phyloP scores from a whole-genome alignment of 1,140 invertebrate species.

The Pentalonia nigronervosa region DNA sequence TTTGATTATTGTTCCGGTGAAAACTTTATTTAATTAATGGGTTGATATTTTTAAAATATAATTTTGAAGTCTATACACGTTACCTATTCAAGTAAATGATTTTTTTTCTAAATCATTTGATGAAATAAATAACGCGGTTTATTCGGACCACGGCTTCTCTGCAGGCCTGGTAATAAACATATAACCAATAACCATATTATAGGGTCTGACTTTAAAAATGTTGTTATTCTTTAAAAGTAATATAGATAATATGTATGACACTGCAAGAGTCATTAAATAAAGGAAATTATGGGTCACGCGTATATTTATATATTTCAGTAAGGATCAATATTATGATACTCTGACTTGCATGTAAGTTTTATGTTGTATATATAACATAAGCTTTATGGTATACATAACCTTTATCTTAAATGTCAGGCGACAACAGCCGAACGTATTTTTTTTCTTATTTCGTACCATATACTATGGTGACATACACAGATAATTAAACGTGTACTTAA shows the following conservation, averaged over 20 bases:
- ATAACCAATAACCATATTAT: not conserved
- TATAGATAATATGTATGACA: not conserved
- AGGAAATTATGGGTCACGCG: not conserved
- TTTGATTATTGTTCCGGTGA: not conserved
- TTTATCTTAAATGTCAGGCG: constrained; percentile 52
- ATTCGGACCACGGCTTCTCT: not conserved
- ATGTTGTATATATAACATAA: constrained; percentile 46
- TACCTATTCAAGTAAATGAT: too few relatives aligned
- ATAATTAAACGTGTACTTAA: not conserved
- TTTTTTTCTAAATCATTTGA: not conserved
- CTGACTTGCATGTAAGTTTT: not conserved
- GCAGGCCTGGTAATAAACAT: not conserved
- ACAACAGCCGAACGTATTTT: constrained; percentile 28
- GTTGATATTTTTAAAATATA: too few relatives aligned
- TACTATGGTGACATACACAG: not conserved
- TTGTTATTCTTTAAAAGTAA: not conserved
- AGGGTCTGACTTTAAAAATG: not conserved
- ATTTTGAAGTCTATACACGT: too few relatives aligned
- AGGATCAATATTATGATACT: constrained; percentile 23
- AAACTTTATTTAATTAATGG: not conserved
- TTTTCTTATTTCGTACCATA: not conserved
- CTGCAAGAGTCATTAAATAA: not conserved
- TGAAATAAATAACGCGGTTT: not conserved
- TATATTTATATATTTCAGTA: not conserved
- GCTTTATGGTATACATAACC: constrained; percentile 37